Evolutionary conservation across 2,113 vertebrate genomes (phyloP), one percentile per base, ranked within the genome.

Genomic region (Coturnix japonica): DNA sequence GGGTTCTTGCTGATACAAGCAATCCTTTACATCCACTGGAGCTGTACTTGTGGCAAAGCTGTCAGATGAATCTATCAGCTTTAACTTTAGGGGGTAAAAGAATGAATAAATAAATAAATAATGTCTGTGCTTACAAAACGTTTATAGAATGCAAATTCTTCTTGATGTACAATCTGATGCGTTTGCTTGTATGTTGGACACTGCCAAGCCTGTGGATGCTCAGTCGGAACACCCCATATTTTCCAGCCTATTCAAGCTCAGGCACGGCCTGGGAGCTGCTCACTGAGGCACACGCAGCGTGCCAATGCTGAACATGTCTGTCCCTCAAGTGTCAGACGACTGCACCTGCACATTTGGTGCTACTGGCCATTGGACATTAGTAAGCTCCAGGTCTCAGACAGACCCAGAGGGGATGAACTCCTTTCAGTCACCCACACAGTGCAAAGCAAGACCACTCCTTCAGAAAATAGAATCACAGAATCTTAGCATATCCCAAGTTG

Each of bases 221-320:
- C 21, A 30, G 13, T 28, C 26, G 35, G 56, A 78, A 43, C 28
- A 49, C 8, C 31, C 22, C 26, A 22, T 5, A 4, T n/a, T n/a
- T 59, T 28, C 54, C 25, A 10, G 11, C 43, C n/a, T 41, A 25
- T 31, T 74, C 11, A 56, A 59, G 25, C 23, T 87, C 21, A 69
- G 22, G 21, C 7, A 46, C 43, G 22, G 31, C 9, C n/a, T 22
- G 18, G 35, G 25, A 71, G 35, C 16, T 71, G 47, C 25, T 53
- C 14, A 28, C 25, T 47, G 71, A 81, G 49, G n/a, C 37, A 23
- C 16, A n/a, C 4, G 7, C 0, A 0, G 7, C 14, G 8, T 23
- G 39, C 25, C 44, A 81, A 26, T 53, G 53, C 19, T 1, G 0
- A 31, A 46, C 53, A 56, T 1, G 19, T 4, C 39, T 4, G 23